Evolutionary conservation across 2,113 vertebrate genomes (phyloP).

Genomic region (Sakesphorus luctuosus): DNA sequence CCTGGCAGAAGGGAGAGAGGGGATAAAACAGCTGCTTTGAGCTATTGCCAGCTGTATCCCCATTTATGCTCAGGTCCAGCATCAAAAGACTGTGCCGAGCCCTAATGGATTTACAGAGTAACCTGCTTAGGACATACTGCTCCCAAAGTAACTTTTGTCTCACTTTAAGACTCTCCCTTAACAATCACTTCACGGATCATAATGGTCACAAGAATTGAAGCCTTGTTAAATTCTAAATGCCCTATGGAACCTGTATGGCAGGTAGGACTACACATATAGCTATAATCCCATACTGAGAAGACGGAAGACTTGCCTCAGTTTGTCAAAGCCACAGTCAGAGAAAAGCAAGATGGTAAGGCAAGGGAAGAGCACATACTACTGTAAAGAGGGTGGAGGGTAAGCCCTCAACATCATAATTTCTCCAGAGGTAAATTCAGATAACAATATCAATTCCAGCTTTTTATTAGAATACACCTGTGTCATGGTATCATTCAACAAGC

Average conservation of each 20-base stretch:
- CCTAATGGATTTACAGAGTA: neutral
- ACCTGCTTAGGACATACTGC: neutral
- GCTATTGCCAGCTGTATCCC: neutral
- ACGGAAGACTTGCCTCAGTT: neutral
- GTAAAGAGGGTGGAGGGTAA: neutral
- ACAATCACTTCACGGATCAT: neutral
- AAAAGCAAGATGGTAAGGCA: neutral
- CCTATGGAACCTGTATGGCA: neutral
- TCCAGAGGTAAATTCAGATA: neutral
- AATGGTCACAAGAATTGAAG: neutral
- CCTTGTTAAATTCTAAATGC: neutral
- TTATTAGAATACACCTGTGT: neutral
- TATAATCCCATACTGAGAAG: neutral
- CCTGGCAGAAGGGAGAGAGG: neutral
- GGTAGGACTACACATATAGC: neutral
- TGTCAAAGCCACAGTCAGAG: neutral
- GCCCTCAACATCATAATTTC: neutral
- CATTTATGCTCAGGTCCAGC: neutral
- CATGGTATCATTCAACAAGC: neutral
- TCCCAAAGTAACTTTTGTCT: neutral
- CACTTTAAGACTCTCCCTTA: neutral
- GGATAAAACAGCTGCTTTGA: conserved; percentile 34
- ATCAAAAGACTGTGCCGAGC: neutral
- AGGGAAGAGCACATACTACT: neutral
- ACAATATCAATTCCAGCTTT: neutral